Percentiles rank a stretch among this genome's conserved stretches.
Evolutionary conservation across 2,113 vertebrate genomes (phyloP).

Genomic region (Osmerus eperlanus): DNA sequence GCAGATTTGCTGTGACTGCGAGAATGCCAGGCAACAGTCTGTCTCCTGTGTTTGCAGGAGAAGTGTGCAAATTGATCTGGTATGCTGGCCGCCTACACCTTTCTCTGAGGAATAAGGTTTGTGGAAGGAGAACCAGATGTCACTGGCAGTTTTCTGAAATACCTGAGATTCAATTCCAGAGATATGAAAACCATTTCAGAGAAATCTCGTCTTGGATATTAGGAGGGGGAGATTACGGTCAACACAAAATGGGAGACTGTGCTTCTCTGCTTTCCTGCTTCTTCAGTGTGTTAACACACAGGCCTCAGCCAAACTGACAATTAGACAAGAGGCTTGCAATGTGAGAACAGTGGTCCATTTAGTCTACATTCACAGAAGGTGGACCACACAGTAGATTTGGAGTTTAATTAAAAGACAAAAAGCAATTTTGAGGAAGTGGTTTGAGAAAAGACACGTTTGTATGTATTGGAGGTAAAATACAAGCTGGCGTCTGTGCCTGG

Average conservation of each 20-base stretch:
- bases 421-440: too few relatives aligned
- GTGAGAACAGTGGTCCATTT: too few relatives aligned
- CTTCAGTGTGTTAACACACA: background rate
- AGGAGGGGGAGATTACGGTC: conserved; percentile 28
- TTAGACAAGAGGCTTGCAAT: background rate
- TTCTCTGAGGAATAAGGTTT: conserved; percentile 39
- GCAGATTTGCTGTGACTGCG: conserved; percentile 31
- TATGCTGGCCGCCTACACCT: conserved; percentile 40
- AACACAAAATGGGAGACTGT: conserved; percentile 34
- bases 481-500: too few relatives aligned
- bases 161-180: conserved; percentile 65
- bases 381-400: too few relatives aligned
- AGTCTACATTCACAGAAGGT: too few relatives aligned
- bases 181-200: conserved; percentile 64
- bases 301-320: background rate
- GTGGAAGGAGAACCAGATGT: conserved; percentile 46
- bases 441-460: too few relatives aligned
- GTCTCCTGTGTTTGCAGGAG: conserved; percentile 30
- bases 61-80: conserved; percentile 39
- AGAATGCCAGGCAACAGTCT: conserved; percentile 35
- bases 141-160: conserved; percentile 50
- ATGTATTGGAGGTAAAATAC: too few relatives aligned
- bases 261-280: background rate
- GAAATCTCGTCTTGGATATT: conserved; percentile 46
- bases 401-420: too few relatives aligned